A percentile compares a stretch with the other conserved stretches of the same genome.
These are phyloP conservation scores for Ophion slaviceki DNA, from an alignment of 2,888 invertebrate genomes.

Conservation along the genomic window DNA sequence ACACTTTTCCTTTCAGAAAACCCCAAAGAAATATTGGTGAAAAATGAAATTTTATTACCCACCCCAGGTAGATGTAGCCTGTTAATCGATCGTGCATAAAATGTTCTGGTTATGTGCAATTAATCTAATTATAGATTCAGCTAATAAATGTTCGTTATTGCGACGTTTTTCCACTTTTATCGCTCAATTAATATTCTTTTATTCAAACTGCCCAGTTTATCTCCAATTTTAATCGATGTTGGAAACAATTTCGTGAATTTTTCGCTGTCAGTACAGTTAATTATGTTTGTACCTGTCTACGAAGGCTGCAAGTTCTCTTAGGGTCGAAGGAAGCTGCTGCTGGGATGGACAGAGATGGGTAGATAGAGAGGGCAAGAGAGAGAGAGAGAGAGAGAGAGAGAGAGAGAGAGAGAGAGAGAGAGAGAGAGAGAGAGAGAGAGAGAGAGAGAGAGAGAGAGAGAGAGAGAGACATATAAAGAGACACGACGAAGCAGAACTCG, in stretches of 20 bases:
- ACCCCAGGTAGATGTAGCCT: too few relatives aligned
- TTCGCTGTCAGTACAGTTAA: background rate
- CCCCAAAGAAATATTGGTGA: too few relatives aligned
- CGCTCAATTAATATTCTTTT: background rate
- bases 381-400: background rate
- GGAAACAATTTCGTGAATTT: background rate
- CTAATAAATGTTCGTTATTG: background rate
- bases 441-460: conserved; percentile 14
- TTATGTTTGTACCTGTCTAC: background rate
- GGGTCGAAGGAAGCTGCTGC: conserved; percentile 4
- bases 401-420: conserved; percentile 9
- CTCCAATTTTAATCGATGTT: conserved; percentile 23
- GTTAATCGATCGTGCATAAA: too few relatives aligned
- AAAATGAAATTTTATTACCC: too few relatives aligned
- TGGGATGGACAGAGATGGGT: background rate
- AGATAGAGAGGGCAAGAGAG: background rate
- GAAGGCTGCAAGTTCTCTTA: conserved; percentile 22
- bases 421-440: conserved; percentile 9
- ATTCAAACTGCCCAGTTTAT: background rate
- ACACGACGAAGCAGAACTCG: conserved; percentile 28
- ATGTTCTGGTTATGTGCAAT: background rate
- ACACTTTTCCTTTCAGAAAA: too few relatives aligned
- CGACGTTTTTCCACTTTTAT: background rate
- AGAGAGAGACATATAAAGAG: background rate
- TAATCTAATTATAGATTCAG: background rate